These are phyloP conservation scores for Betta splendens DNA, from an alignment of 2,797 vertebrate genomes.

Conservation along the genomic window DNA sequence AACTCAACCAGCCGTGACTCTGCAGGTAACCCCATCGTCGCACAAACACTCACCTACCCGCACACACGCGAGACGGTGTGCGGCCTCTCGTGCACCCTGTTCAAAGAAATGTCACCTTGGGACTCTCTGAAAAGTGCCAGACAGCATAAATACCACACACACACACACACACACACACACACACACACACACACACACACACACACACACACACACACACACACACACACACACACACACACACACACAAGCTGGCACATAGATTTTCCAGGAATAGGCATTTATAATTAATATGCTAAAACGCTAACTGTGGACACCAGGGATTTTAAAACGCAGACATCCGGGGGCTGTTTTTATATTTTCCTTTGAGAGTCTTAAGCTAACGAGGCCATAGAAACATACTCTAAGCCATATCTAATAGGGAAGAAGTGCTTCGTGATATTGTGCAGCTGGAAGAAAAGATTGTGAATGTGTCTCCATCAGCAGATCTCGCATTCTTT, in stretches of 20 bases:
- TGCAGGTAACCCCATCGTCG: slow-evolving; percentile 60
- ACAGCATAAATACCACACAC: slow-evolving; percentile 55
- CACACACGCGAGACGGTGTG: slow-evolving; percentile 8
- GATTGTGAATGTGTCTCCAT: slow-evolving; percentile 6
- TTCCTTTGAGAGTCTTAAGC: slow-evolving; percentile 37
- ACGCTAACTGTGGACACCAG: slow-evolving; percentile 53
- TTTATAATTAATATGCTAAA: slow-evolving; percentile 55
- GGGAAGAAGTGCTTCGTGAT: slow-evolving; percentile 12
- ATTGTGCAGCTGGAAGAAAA: not conserved
- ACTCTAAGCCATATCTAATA: slow-evolving; percentile 27
- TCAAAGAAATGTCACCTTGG: slow-evolving; percentile 78
- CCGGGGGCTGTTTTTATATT: slow-evolving; percentile 60
- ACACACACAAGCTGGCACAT: slow-evolving; percentile 2
- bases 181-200: slow-evolving; percentile 16
- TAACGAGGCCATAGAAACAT: slow-evolving; percentile 37
- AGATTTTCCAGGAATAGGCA: slow-evolving; percentile 46
- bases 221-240: slow-evolving; percentile 13
- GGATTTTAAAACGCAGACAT: slow-evolving; percentile 67
- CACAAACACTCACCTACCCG: slow-evolving; percentile 28
- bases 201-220: slow-evolving; percentile 12
- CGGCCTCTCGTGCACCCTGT: slow-evolving; percentile 47
- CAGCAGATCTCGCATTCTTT: slow-evolving; percentile 17
- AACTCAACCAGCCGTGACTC: slow-evolving; percentile 75
- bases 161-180: not conserved
- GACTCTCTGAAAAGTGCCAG: slow-evolving; percentile 59